Evolutionary conservation across 1,140 invertebrate species (phyloP).

Genomic region (Brachionus rotundiformis): DNA sequence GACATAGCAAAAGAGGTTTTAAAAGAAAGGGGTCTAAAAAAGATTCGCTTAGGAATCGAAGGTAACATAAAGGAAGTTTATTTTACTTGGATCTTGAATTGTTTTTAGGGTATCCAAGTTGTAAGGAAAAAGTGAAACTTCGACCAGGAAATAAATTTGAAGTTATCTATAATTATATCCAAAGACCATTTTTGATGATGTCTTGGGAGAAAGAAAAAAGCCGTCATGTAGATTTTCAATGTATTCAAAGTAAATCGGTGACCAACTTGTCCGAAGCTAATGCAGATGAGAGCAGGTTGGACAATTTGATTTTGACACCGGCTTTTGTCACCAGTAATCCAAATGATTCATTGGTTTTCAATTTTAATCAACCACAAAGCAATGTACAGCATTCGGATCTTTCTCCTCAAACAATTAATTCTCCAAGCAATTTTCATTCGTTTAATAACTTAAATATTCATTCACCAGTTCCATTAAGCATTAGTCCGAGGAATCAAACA

Average conservation of each 20-base stretch:
- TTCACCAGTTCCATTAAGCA: conserved; percentile 12
- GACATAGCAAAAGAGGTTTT: conserved; percentile 97
- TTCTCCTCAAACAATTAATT: background rate
- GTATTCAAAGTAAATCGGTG: conserved; percentile 64
- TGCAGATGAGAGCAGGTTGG: conserved; percentile 50
- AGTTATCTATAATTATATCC: conserved; percentile 99
- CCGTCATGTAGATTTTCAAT: conserved; percentile 93
- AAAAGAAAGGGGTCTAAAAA: conserved; percentile 95
- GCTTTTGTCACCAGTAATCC: background rate
- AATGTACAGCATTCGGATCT: background rate
- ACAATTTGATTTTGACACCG: background rate
- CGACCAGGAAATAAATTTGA: conserved; percentile 73
- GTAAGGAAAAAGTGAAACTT: conserved; percentile 87
- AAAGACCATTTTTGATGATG: conserved; percentile 98
- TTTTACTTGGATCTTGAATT: no score
- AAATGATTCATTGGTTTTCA: background rate
- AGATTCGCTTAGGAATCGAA: conserved; percentile 95
- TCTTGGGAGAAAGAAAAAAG: conserved; percentile 99
- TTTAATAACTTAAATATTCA: background rate
- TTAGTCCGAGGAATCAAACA: background rate
- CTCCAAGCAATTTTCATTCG: background rate
- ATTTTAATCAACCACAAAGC: conserved; percentile 12
- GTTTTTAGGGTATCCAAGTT: conserved; percentile 78
- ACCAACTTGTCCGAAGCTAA: conserved; percentile 60
- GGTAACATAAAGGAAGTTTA: conserved; percentile 62